These are phyloP conservation scores for Sinocyclocheilus maitianheensis DNA, from an alignment of 2,113 vertebrate genomes.

Conservation along the genomic window DNA sequence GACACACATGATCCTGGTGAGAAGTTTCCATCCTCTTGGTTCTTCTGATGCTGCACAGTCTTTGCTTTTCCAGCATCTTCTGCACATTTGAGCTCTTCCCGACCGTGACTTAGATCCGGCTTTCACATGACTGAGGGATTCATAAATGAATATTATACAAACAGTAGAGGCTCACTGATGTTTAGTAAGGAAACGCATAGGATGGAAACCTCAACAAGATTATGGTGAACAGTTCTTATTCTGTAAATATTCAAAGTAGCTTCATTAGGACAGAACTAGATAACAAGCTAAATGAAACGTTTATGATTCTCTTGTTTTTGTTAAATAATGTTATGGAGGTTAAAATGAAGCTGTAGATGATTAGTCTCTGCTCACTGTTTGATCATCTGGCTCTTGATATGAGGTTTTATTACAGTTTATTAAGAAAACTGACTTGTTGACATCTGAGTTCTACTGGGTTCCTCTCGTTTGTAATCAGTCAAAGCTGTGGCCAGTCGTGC, in stretches of 20 bases:
- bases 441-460: neutral
- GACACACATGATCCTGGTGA: no score
- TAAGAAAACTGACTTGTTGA: neutral
- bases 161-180: neutral
- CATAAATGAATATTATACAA: no score
- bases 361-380: no score
- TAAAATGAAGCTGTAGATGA: no score
- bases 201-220: neutral
- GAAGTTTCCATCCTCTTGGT: no score
- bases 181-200: no score
- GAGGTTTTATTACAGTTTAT: neutral
- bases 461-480: neutral
- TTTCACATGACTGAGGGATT: no score
- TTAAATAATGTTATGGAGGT: neutral
- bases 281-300: neutral
- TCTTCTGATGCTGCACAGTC: neutral
- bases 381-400: neutral
- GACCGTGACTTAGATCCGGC: no score
- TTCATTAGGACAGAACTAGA: neutral
- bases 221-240: neutral
- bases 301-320: neutral
- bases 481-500: no score
- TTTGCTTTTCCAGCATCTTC: neutral
- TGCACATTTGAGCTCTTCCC: neutral
- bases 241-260: no score